Conservation (phyloP, 1,140 invertebrate genomes). For the Lepidostoma basale region DNA sequence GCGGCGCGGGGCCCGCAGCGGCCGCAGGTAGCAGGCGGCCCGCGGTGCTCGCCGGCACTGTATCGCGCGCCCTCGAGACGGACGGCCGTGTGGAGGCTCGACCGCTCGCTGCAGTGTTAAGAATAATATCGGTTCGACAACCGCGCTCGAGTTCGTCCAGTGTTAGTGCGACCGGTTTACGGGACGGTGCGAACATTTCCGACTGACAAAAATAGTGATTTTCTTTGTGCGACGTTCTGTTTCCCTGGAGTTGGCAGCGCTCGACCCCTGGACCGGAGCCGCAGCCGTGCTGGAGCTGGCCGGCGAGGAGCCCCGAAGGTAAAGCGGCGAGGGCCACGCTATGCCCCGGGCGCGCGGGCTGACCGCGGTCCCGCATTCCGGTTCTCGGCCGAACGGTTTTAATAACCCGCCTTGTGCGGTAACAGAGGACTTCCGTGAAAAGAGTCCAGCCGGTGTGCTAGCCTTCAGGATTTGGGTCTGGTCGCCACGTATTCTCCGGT, state of each 20-base stretch:
- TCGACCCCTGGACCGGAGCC: background rate
- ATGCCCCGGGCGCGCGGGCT: background rate
- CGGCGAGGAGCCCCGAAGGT: background rate
- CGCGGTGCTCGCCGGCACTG: background rate
- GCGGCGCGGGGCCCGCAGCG: background rate
- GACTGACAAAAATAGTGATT: background rate
- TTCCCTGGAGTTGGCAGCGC: background rate
- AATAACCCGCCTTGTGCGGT: background rate
- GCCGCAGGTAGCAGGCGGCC: background rate
- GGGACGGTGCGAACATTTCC: conserved; percentile 8
- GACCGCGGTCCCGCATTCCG: conserved; percentile 9
- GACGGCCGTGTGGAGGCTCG: background rate
- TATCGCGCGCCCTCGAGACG: background rate
- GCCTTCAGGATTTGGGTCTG: too few relatives aligned
- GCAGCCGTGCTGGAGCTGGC: background rate
- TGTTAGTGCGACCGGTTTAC: conserved; percentile 1
- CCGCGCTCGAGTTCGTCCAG: background rate
- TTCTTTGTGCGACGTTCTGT: background rate
- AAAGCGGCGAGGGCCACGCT: background rate
- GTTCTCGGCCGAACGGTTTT: conserved; percentile 10
- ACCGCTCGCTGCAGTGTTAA: background rate
- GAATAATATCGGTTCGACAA: conserved; percentile 4
- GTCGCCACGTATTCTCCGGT: too few relatives aligned
- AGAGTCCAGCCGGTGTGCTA: background rate
- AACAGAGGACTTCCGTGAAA: background rate